A percentile compares a stretch with the other conserved stretches of the same genome.
Conservation (phyloP, 2,797 vertebrate species). For the Bradypodion ventrale region DNA sequence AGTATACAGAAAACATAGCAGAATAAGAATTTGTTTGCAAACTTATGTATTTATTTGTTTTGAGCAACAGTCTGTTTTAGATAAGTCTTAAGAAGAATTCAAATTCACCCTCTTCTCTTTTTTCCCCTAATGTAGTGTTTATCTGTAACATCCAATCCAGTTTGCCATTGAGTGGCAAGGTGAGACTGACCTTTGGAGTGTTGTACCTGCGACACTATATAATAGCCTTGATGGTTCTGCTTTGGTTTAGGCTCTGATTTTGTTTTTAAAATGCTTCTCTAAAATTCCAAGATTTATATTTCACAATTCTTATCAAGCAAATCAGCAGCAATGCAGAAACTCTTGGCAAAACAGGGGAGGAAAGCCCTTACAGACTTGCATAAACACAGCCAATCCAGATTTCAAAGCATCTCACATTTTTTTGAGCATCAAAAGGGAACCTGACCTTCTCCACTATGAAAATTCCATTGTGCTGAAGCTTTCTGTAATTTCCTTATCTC, state of each 20-base stretch:
- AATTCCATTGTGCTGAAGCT: not conserved
- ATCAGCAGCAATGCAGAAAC: not conserved
- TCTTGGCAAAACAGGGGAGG: not conserved
- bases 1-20: not conserved
- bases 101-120: slow-evolving; percentile 1
- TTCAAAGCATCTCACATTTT: not conserved
- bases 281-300: not conserved
- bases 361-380: slow-evolving; percentile 1
- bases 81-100: slow-evolving; percentile 16
- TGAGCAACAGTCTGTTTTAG: slow-evolving; percentile 24
- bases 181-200: slow-evolving; percentile 28
- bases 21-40: not conserved
- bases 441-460: slow-evolving; percentile 20
- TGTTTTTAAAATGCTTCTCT: slow-evolving; percentile 19
- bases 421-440: not conserved
- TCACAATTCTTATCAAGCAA: not conserved
- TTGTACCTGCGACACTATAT: not conserved
- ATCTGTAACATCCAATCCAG: slow-evolving; percentile 15
- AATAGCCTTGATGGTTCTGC: not conserved
- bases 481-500: slow-evolving; percentile 40
- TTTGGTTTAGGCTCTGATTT: slow-evolving; percentile 5
- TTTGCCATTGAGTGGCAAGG: not conserved
- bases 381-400: slow-evolving; percentile 19
- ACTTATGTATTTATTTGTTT: slow-evolving; percentile 29
- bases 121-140: slow-evolving; percentile 3